A percentile compares a stretch with the other conserved stretches of the same genome.
These are phyloP conservation scores for Erpetoichthys calabaricus DNA, from an alignment of 2,797 vertebrate species.

Conservation along the genomic window DNA sequence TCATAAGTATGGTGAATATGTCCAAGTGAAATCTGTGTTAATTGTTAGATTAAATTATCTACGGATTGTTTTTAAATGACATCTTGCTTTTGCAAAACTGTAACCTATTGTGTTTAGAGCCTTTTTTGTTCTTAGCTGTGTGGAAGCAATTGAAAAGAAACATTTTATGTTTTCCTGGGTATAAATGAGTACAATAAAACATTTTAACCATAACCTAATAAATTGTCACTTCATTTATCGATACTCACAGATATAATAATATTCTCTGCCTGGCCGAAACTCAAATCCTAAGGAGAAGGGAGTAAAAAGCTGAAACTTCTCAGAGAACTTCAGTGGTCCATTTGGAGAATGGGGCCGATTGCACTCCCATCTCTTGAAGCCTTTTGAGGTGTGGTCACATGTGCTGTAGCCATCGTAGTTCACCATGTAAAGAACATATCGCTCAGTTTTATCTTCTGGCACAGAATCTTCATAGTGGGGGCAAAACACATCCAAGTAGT, in stretches of 20 bases:
- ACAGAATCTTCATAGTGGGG: constrained; percentile 88
- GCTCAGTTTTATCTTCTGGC: constrained; percentile 81
- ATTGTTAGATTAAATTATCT: no score
- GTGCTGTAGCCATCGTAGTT: constrained; percentile 96
- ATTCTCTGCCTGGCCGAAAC: constrained; percentile 91
- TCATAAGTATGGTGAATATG: no score
- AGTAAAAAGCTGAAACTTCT: constrained; percentile 97
- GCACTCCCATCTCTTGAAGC: constrained; percentile 96
- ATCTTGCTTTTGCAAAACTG: no score
- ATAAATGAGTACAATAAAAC: no score
- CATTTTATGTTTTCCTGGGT: no score
- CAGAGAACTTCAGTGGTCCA: constrained; percentile 89
- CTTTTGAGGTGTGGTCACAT: constrained; percentile 92
- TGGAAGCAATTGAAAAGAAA: no score
- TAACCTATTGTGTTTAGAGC: no score
- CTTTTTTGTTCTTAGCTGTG: no score
- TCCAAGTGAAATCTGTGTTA: no score
- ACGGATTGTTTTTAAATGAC: no score
- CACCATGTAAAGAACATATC: constrained; percentile 95
- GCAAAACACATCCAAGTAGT: constrained; percentile 96
- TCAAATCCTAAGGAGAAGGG: constrained; percentile 95
- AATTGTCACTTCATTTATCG: no score
- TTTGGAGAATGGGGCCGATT: constrained; percentile 88
- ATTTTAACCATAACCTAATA: no score
- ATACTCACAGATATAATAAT: constrained; percentile 98